Evolutionary conservation across 2,113 vertebrate species (phyloP).

Genomic region (Struthidea cinerea): DNA sequence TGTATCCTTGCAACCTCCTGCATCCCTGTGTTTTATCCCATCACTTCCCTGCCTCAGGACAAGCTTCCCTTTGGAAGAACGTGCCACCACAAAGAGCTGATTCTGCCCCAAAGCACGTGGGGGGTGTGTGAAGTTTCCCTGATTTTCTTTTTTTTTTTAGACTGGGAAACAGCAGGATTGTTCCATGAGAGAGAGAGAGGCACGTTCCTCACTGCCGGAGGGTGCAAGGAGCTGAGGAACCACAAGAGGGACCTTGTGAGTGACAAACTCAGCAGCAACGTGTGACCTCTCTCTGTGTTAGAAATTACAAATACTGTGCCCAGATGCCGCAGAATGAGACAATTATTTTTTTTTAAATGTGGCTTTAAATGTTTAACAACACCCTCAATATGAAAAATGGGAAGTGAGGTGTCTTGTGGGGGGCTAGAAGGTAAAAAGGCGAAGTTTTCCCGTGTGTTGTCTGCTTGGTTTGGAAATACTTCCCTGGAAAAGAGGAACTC

Average conservation of each 20-base stretch:
- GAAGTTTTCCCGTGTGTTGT: neutral
- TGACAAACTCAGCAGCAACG: neutral
- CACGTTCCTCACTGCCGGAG: neutral
- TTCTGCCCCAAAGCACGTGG: fast-evolving
- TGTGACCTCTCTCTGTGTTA: neutral
- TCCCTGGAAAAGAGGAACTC: neutral
- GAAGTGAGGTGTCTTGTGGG: neutral
- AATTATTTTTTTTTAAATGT: neutral
- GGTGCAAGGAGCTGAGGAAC: neutral
- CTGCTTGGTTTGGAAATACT: neutral
- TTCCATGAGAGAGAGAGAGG: neutral
- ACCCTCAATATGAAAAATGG: neutral
- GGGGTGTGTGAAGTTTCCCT: neutral
- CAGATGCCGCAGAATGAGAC: neutral
- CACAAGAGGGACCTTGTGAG: neutral
- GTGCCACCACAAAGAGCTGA: fast-evolving
- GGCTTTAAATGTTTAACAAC: neutral
- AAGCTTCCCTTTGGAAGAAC: neutral
- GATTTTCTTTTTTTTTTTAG: neutral
- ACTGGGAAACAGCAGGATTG: neutral
- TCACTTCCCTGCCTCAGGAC: fast-evolving
- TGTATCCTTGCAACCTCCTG: neutral
- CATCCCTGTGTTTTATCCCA: neutral
- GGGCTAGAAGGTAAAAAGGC: neutral
- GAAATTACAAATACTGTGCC: neutral